phyloP scores from a whole-genome alignment of 2,797 vertebrate genomes.

The Gymnocypris eckloni region DNA sequence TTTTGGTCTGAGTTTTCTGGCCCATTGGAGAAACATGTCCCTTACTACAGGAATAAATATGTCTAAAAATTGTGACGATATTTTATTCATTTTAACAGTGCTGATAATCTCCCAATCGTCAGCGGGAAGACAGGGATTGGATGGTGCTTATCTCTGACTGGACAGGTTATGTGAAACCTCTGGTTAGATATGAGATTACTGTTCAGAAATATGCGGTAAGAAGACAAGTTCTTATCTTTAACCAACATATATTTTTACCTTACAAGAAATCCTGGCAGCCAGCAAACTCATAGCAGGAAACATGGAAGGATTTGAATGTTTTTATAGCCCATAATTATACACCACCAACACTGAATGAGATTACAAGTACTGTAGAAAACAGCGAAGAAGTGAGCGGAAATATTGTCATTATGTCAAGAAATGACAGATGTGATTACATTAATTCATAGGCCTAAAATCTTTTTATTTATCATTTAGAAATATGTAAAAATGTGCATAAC shows the following conservation, averaged over 20 bases:
- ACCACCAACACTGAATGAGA: background rate
- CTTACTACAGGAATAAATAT: conserved; percentile 10
- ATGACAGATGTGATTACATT: background rate
- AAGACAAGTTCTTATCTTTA: conserved; percentile 45
- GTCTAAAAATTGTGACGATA: background rate
- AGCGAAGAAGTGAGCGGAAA: background rate
- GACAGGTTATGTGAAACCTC: conserved; percentile 38
- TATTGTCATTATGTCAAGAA: background rate
- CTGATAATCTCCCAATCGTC: conserved; percentile 27
- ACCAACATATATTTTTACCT: conserved; percentile 26
- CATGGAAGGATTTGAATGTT: conserved; percentile 3
- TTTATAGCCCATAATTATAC: conserved; percentile 1
- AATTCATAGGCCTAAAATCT: background rate
- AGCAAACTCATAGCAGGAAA: conserved; percentile 27
- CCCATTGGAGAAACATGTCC: background rate
- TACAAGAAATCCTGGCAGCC: conserved; percentile 14
- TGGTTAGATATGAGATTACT: conserved; percentile 38
- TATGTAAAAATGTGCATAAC: conserved; percentile 22
- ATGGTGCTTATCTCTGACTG: conserved; percentile 35
- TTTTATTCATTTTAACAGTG: conserved; percentile 23
- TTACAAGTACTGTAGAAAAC: conserved; percentile 26
- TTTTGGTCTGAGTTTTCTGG: background rate
- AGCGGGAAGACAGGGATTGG: conserved; percentile 3
- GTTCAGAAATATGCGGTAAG: background rate
- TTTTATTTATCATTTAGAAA: background rate